Evolutionary conservation across 2,797 vertebrate species (phyloP).

Genomic region (Apogon hyalosoma): DNA sequence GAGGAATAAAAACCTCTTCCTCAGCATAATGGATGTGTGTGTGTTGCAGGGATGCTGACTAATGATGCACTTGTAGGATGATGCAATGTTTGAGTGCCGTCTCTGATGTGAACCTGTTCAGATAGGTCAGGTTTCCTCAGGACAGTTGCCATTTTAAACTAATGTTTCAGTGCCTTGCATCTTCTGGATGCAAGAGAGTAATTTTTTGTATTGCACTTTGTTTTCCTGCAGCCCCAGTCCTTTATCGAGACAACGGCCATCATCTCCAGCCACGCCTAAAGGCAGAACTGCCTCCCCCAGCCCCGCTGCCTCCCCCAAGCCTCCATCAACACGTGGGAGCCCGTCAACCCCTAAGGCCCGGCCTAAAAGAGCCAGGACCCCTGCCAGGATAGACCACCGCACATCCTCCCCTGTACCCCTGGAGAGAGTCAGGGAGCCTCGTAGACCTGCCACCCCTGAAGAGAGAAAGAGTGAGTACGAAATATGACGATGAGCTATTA

Average conservation of each 20-base stretch:
- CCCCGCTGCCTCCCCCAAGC: conserved; percentile 78
- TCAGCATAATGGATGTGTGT: conserved; percentile 53
- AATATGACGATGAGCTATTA: background rate
- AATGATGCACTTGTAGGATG: conserved; percentile 44
- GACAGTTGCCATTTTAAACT: background rate
- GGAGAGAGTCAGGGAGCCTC: conserved; percentile 67
- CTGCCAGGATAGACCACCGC: conserved; percentile 73
- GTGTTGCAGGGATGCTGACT: conserved; percentile 24
- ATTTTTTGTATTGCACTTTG: background rate
- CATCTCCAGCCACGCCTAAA: conserved; percentile 87
- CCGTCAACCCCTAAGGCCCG: conserved; percentile 87
- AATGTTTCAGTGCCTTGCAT: conserved; percentile 9
- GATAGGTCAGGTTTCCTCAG: conserved; percentile 28
- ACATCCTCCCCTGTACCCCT: conserved; percentile 76
- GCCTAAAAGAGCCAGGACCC: conserved; percentile 83
- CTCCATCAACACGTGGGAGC: conserved; percentile 75
- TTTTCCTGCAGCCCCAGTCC: conserved; percentile 82
- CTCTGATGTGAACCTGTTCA: conserved; percentile 21
- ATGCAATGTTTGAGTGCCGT: conserved; percentile 50
- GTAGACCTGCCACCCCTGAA: conserved; percentile 75
- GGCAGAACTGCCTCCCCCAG: conserved; percentile 84
- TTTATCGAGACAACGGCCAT: conserved; percentile 86
- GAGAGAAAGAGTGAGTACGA: conserved; percentile 72
- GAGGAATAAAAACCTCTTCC: conserved; percentile 6
- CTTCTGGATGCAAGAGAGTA: conserved; percentile 3